phyloP scores from a whole-genome alignment of 1,140 invertebrate genomes.

The Drosophila pseudoobscura region DNA sequence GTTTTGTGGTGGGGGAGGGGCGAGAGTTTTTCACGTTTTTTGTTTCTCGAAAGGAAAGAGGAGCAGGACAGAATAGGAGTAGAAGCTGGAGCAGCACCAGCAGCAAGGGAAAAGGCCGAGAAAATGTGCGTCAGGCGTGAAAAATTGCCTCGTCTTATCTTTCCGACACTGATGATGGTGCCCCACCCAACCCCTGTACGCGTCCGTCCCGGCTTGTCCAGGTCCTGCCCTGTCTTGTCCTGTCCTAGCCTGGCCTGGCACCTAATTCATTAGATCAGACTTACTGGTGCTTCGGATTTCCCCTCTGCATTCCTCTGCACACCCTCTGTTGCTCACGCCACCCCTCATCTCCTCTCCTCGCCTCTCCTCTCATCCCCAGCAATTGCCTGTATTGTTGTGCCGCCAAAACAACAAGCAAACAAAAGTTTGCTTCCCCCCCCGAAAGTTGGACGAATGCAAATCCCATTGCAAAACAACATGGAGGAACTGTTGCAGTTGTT shows the following conservation, averaged over 20 bases:
- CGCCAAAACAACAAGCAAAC: slow-evolving; percentile 53
- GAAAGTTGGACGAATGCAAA: slow-evolving; percentile 49
- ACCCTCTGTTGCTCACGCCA: neutral
- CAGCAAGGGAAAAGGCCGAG: neutral
- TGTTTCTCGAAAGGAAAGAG: too few species aligned
- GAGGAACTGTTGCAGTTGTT: neutral
- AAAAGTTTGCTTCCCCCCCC: slow-evolving; percentile 36
- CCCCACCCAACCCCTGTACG: neutral
- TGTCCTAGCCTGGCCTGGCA: slow-evolving; percentile 7
- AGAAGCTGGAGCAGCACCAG: too few species aligned
- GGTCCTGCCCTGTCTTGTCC: neutral
- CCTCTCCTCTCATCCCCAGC: neutral
- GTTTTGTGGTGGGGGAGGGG: neutral
- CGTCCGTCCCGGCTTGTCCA: neutral
- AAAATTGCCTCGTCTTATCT: slow-evolving; percentile 36
- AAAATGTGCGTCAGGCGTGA: slow-evolving; percentile 23
- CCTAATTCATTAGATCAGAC: slow-evolving; percentile 47
- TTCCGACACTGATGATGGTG: slow-evolving; percentile 23
- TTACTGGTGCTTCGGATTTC: neutral
- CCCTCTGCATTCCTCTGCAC: neutral
- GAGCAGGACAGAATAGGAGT: too few species aligned
- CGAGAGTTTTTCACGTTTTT: too few species aligned
- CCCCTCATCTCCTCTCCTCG: neutral
- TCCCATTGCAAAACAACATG: slow-evolving; percentile 27
- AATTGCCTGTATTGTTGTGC: slow-evolving; percentile 22